Percentiles rank a stretch among this genome's conserved stretches.
phyloP scores from a whole-genome alignment of 2,797 vertebrate species.

The Platalea minor region DNA sequence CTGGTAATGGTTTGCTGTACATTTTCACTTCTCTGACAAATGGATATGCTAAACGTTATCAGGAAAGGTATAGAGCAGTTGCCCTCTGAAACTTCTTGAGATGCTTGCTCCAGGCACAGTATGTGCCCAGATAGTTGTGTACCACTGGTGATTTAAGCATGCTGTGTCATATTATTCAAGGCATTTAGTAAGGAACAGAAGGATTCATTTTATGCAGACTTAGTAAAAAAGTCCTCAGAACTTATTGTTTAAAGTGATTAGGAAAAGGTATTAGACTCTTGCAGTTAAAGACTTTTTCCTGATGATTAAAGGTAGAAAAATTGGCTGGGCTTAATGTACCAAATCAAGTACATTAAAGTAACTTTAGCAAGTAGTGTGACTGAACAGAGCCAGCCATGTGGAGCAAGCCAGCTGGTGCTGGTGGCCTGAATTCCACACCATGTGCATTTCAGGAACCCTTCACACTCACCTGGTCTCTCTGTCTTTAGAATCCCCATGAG shows the following conservation, averaged over 20 bases:
- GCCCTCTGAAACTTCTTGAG: neutral
- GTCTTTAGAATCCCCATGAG: neutral
- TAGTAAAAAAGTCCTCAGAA: neutral
- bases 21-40: neutral
- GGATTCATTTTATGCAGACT: neutral
- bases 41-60: neutral
- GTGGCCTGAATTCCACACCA: neutral
- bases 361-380: neutral
- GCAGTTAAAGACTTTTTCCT: neutral
- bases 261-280: neutral
- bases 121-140: neutral
- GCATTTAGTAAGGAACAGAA: neutral
- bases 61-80: neutral
- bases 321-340: neutral
- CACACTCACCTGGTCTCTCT: neutral
- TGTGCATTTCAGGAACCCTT: accelerated
- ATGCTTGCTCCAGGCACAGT: neutral
- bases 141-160: neutral
- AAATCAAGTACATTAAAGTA: neutral
- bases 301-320: neutral
- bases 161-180: neutral
- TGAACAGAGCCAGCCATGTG: neutral
- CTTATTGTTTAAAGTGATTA: neutral
- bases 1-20: neutral
- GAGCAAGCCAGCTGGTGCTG: neutral